Base-by-base conservation (phyloP, 1,140 invertebrate species). In the Frieseomelitta varia region DNA sequence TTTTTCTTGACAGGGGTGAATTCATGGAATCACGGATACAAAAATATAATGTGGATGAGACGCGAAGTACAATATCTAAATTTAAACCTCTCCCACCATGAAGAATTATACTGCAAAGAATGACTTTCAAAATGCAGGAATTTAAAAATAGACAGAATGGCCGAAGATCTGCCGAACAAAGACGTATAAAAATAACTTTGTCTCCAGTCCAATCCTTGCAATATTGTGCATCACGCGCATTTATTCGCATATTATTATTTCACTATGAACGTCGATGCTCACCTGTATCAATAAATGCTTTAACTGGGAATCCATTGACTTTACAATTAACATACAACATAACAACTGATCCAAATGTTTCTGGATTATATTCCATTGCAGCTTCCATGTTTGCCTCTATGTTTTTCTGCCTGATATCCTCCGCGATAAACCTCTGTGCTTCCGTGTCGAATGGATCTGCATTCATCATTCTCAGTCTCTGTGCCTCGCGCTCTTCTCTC, bases 321-420 rank as follows among this genome's bases (percentile, higher is more conserved):
- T 97, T 97, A 92, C 98, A 99, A 93, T 99, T 98, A 79, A 99
- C 99, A 92, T 99, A 99, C 63, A 99, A 95, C 99, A 99, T 99
- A 21, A 98, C 97, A 68, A 99, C 99, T 27, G 98, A 98, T 72
- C 98, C 99, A 95, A 99, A 99, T 30, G 98, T 99, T 94, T 99
- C 99, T 0, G 99, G 99, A 95, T 99, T 99, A 93, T 98, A 99
- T 93, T 99, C 99, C 96, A 99, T 99, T 1, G 99, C 99, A 1
- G 98, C 98, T 92, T 99, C 98, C 99, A 99, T 99, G 93, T 99
- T 99, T 0, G 98, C 98, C 95, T 99, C 98, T 83, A 99, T 99
- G 94, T 99, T 99, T 93, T 99, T 98, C 91, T 98, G 97, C 89
- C 97, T 96, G 81, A 99, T 99, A 95, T 99, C 98, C 93, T 99